Conservation (phyloP, 2,113 vertebrate genomes). For the Heptranchias perlo region DNA sequence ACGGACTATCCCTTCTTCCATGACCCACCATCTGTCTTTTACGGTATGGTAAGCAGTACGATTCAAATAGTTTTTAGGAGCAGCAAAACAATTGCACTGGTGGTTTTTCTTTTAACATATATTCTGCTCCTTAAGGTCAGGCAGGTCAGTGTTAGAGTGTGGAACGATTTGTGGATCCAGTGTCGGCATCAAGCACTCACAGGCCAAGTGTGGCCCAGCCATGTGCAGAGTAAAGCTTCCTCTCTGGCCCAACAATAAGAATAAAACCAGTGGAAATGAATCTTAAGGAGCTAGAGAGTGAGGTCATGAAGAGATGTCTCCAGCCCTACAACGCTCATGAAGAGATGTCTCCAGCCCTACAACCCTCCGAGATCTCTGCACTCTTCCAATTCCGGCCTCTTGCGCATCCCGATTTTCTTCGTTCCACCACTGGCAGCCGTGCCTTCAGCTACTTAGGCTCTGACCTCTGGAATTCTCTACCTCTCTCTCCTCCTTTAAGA, state of each 20-base stretch:
- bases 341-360: not conserved
- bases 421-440: not conserved
- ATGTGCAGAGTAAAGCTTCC: too few relatives aligned
- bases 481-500: not conserved
- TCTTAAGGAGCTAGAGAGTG: not conserved
- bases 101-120: not conserved
- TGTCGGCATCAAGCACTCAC: not conserved
- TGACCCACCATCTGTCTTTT: constrained; percentile 80
- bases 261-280: not conserved
- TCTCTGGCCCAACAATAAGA: not conserved
- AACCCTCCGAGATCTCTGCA: not conserved
- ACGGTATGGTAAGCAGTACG: constrained; percentile 65
- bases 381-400: not conserved
- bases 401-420: not conserved
- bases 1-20: constrained; percentile 85
- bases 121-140: not conserved
- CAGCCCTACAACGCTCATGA: not conserved
- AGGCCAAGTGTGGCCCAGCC: not conserved
- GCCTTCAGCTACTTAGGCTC: not conserved
- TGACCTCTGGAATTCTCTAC: not conserved
- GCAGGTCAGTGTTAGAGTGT: too few relatives aligned
- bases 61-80: not conserved
- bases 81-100: not conserved
- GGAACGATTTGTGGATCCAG: not conserved
- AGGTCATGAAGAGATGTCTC: not conserved